Base-by-base conservation (phyloP, 1,140 invertebrate genomes). In the Augochlora pura region DNA sequence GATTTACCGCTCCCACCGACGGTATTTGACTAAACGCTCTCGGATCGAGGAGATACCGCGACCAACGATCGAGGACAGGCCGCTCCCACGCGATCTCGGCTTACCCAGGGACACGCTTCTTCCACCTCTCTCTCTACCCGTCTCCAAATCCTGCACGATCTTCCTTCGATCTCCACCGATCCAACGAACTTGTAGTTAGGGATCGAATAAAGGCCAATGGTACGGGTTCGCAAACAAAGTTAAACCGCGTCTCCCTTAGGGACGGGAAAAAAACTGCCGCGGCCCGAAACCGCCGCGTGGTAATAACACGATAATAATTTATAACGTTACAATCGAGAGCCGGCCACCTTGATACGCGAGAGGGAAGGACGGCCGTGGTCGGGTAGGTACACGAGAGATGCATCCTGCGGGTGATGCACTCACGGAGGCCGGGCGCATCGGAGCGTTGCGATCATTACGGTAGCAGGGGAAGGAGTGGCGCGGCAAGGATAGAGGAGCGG, bases 11-110 rank as follows among this genome's bases (percentile, higher is more conserved):
- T 87, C 32, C 62, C 86, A 78, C 85, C 83, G 70, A 83, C 84
- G 84, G 85, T 89, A 90, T 91, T 91, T 91, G 91, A 91, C 91
- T 90, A 91, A 90, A 91, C 84, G 90, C 82, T 76, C 63, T 84
- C 80, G 69, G 80, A 83, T 89, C 83, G 54, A n/a, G 8, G 18
- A 46, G 42, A 16, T 52, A 16, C 49, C 10, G 16, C 49, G 49
- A 14, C 12, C 12, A 32, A 32, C 3, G 14, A 52, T 57, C 54
- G 54, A n/a, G 18, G 16, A 32, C 32, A 4, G 32, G 4, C 7
- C 18, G 52, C 18, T 16, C 6, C 18, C 46, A 16, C 12, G 46
- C 16, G 6, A 52, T 52, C 18, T 14, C 16, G 14, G 49, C 23
- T 66, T 32, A 16, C 32, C 32, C 32, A 32, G 32, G 32, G 32